Conservation (phyloP, 1,140 invertebrate species). For the Zaprionus ornatus region DNA sequence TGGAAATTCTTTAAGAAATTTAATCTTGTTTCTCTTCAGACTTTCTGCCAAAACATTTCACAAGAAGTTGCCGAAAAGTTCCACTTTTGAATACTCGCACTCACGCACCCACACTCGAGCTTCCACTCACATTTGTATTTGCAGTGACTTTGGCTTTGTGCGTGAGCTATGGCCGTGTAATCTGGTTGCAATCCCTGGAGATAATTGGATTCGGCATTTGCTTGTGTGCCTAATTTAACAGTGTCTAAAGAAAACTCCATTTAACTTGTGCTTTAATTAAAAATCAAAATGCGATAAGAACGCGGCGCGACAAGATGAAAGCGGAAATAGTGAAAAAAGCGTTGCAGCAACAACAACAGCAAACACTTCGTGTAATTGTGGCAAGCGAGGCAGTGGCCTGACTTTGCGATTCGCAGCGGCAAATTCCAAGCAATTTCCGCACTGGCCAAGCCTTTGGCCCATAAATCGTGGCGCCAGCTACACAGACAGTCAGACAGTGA, state of each 20-base stretch:
- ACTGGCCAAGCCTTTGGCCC: slow-evolving; percentile 57
- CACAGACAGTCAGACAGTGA: neutral
- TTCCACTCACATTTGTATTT: slow-evolving; percentile 28
- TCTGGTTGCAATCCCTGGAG: slow-evolving; percentile 32
- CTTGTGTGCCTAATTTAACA: slow-evolving; percentile 67
- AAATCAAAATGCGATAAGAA: slow-evolving; percentile 77
- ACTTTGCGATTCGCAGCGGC: slow-evolving; percentile 55
- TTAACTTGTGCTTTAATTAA: slow-evolving; percentile 75
- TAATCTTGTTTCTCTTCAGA: neutral
- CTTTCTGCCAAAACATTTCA: neutral
- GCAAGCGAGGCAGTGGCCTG: slow-evolving; percentile 50
- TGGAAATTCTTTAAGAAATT: neutral
- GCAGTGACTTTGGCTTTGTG: slow-evolving; percentile 59
- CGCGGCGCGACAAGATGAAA: slow-evolving; percentile 51
- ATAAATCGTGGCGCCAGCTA: slow-evolving; percentile 69
- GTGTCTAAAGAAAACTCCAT: slow-evolving; percentile 66
- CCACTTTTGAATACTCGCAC: slow-evolving; percentile 33
- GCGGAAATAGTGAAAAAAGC: slow-evolving; percentile 15
- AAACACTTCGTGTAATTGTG: slow-evolving; percentile 37
- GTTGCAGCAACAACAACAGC: slow-evolving; percentile 23
- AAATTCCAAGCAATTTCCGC: slow-evolving; percentile 64
- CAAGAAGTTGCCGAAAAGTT: slow-evolving; percentile 67
- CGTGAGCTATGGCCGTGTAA: slow-evolving; percentile 48
- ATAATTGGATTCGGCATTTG: slow-evolving; percentile 70
- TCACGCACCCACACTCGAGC: neutral